Evolutionary conservation across 2,113 vertebrate species (phyloP).

Genomic region (Gasterosteus aculeatus): DNA sequence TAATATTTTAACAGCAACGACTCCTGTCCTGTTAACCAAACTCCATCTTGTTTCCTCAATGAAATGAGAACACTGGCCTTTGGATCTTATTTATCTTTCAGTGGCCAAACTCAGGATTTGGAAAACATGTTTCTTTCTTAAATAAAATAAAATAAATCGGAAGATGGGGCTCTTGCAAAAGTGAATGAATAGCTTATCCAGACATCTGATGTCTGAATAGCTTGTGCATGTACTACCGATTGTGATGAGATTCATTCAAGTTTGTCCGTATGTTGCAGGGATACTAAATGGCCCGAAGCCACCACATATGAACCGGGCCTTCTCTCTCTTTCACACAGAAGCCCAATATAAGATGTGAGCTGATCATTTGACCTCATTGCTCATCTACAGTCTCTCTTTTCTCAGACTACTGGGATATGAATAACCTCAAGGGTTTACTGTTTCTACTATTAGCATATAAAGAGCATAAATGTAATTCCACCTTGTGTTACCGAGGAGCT

Average conservation of each 20-base stretch:
- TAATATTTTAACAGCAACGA: slow-evolving; percentile 20
- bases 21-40: not conserved
- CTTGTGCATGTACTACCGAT: slow-evolving; percentile 1
- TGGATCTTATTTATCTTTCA: not conserved
- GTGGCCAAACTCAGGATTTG: not conserved
- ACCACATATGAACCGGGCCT: slow-evolving; percentile 2
- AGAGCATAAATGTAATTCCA: slow-evolving; percentile 53
- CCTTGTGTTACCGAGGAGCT: slow-evolving; percentile 40
- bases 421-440: slow-evolving; percentile 57
- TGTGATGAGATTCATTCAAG: slow-evolving; percentile 16
- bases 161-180: not conserved
- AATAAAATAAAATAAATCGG: not conserved
- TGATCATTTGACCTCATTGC: slow-evolving; percentile 60
- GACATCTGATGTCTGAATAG: slow-evolving; percentile 17
- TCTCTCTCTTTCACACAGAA: slow-evolving; percentile 23
- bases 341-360: slow-evolving; percentile 37
- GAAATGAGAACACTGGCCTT: not conserved
- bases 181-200: not conserved
- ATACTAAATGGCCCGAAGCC: slow-evolving; percentile 27
- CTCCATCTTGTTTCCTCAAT: not conserved
- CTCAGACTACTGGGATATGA: slow-evolving; percentile 49
- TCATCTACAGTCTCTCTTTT: slow-evolving; percentile 55
- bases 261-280: slow-evolving; percentile 25
- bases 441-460: slow-evolving; percentile 67
- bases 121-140: not conserved